Evolutionary conservation across 2,113 vertebrate genomes (phyloP).

Genomic region (Proteles cristata): DNA sequence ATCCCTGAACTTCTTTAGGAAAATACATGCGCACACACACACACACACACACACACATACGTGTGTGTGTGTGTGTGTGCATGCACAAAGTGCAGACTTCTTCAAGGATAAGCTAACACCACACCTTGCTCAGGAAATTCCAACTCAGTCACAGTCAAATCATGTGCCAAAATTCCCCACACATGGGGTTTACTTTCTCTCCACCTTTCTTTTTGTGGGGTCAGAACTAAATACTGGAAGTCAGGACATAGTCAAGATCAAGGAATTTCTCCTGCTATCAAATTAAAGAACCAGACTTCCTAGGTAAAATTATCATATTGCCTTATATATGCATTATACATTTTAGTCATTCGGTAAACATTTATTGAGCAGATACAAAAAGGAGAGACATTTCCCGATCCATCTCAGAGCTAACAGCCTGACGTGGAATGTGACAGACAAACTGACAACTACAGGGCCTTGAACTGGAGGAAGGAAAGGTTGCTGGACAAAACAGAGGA

Average conservation of each 20-base stretch:
- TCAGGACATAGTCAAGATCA: neutral
- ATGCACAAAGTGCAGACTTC: neutral
- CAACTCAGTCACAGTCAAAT: constrained; percentile 5
- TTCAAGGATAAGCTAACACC: neutral
- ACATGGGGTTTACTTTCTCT: neutral
- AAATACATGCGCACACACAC: no score
- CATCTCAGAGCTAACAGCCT: neutral
- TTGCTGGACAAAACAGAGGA: neutral
- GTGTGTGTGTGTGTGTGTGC: no score
- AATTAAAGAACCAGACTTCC: neutral
- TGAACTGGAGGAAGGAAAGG: neutral
- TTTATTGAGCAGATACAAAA: neutral
- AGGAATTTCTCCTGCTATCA: neutral
- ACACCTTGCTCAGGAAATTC: constrained; percentile 41
- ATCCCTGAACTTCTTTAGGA: neutral
- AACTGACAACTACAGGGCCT: neutral
- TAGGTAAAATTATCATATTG: neutral
- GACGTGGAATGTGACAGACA: neutral
- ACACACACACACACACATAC: no score
- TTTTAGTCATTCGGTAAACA: neutral
- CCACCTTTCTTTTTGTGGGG: neutral
- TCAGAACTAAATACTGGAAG: constrained; percentile 5
- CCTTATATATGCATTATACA: neutral
- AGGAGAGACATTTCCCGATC: neutral
- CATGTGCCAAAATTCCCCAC: neutral